A percentile compares a stretch with the other conserved stretches of the same genome.
phyloP scores from a whole-genome alignment of 2,888 invertebrate species.

The Eupithecia vulgata region DNA sequence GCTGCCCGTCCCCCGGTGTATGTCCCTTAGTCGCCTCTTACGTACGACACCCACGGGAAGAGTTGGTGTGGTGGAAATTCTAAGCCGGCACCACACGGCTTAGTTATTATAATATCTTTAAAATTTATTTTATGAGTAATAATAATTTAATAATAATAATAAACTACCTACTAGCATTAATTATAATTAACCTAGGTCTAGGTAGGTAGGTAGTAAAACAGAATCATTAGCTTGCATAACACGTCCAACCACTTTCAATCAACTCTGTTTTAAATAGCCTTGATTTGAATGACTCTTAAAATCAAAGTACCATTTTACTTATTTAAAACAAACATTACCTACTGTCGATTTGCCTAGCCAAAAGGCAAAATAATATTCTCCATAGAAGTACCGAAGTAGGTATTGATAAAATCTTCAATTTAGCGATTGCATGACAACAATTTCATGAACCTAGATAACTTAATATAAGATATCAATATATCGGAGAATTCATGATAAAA shows the following conservation, averaged over 20 bases:
- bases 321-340: neutral
- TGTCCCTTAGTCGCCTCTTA: too few relatives aligned
- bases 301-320: neutral
- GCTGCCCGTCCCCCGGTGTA: too few relatives aligned
- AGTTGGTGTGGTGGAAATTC: too few relatives aligned
- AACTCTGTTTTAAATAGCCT: slow-evolving; percentile 3
- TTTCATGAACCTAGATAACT: neutral
- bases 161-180: neutral
- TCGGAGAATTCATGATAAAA: neutral
- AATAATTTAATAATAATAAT: neutral
- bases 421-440: neutral
- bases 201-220: neutral
- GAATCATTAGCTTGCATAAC: neutral
- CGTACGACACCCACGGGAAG: too few relatives aligned
- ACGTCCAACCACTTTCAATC: slow-evolving; percentile 5
- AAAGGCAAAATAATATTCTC: neutral
- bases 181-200: neutral
- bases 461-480: neutral
- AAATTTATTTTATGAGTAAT: neutral
- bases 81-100: too few relatives aligned
- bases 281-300: neutral
- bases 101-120: too few relatives aligned
- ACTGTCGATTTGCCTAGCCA: too few relatives aligned
- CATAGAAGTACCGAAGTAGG: neutral
- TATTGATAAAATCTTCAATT: neutral